These are phyloP conservation scores for Tenthredo distinguenda DNA, from an alignment of 2,888 invertebrate species.

Conservation along the genomic window DNA sequence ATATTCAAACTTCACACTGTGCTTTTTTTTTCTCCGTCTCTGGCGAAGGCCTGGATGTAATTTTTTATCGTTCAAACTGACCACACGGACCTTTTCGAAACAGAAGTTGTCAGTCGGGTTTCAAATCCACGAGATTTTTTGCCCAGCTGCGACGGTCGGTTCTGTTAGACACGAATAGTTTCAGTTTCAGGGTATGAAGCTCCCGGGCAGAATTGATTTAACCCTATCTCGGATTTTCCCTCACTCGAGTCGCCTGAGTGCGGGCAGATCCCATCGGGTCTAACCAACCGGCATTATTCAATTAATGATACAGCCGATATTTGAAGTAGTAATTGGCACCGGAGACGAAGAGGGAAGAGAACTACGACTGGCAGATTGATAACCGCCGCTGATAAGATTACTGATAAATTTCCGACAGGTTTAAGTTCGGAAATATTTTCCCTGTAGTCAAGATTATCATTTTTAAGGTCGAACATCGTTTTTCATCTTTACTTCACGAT, in stretches of 20 bases:
- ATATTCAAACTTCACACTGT: neutral
- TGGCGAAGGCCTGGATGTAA: neutral
- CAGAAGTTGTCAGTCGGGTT: neutral
- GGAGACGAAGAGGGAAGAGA: neutral
- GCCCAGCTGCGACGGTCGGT: neutral
- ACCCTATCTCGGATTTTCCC: constrained; percentile 17
- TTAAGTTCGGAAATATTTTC: neutral
- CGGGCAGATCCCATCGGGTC: neutral
- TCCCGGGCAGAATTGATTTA: neutral
- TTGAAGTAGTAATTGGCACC: neutral
- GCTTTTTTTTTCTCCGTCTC: neutral
- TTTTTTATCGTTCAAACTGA: neutral
- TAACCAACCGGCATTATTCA: constrained; percentile 35
- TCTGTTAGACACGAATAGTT: constrained; percentile 16
- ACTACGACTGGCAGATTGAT: neutral
- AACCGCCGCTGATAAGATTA: neutral
- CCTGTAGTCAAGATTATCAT: neutral
- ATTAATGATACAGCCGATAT: constrained; percentile 38
- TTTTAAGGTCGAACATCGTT: neutral
- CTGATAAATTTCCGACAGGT: neutral
- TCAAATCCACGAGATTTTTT: neutral
- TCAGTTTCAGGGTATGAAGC: neutral
- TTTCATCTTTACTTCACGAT: neutral
- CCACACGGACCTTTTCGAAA: neutral
- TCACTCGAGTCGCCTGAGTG: neutral